Percentiles rank a stretch among this genome's conserved stretches.
Evolutionary conservation across 2,113 vertebrate species (phyloP).

Genomic region (Pungitius pungitius): DNA sequence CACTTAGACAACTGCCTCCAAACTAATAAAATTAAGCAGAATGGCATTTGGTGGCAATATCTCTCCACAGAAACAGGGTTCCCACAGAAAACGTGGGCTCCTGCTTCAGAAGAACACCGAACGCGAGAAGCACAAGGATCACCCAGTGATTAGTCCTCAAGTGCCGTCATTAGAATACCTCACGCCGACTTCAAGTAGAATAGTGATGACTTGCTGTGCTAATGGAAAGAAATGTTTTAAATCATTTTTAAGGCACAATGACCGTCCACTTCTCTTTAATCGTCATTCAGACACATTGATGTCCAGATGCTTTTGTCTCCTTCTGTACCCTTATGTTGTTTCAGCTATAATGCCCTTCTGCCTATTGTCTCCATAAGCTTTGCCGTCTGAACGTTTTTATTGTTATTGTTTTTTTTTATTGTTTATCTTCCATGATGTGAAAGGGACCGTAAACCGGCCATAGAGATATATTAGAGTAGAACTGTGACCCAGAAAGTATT

Average conservation of each 20-base stretch:
- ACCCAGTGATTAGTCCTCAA: not conserved
- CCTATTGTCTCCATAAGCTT: conserved; percentile 25
- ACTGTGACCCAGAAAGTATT: conserved; percentile 40
- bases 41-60: not conserved
- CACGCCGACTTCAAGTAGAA: no score
- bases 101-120: not conserved
- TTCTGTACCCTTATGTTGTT: conserved; percentile 4
- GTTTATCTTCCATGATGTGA: conserved; percentile 34
- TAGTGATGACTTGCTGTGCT: not conserved
- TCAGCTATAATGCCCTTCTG: conserved; percentile 11
- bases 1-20: not conserved
- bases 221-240: not conserved
- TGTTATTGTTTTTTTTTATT: no score
- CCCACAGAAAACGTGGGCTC: not conserved
- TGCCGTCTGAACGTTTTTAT: conserved; percentile 51
- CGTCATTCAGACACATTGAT: conserved; percentile 17
- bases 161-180: not conserved
- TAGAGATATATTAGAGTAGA: conserved; percentile 12
- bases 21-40: not conserved
- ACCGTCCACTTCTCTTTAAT: no score
- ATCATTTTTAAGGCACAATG: conserved; percentile 12
- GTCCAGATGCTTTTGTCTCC: conserved; percentile 7
- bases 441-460: conserved; percentile 22
- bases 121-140: not conserved
- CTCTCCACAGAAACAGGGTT: not conserved